Evolutionary conservation across 2,888 invertebrate genomes (phyloP), one percentile per base, ranked within the genome.

Genomic region (Erynnis tages): DNA sequence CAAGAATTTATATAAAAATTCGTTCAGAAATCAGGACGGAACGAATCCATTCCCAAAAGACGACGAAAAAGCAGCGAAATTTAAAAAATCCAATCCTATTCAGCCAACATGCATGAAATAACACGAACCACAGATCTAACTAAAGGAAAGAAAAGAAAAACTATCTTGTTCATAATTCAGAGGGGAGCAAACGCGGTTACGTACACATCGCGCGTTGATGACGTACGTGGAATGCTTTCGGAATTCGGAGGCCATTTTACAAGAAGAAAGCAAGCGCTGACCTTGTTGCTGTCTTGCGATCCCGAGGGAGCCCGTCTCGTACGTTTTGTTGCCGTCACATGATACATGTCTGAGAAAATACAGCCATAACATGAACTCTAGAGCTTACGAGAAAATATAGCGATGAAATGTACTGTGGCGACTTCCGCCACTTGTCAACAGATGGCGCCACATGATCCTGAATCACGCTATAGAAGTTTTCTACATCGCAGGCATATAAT

Each of bases 321-420:
- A 41, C 40, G 16, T 40, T 17, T 25, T 46, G 30, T 23, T 40
- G 21, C 47, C n/a, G n/a, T n/a, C 27, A 25, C 43, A 30, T 30
- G 30, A 21, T 48, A 48, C 48, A 30, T 21, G 23, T 48, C 38
- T 46, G 27, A 46, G 35, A 35, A 46, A 46, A 35, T 46, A 35
- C 35, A 46, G 32, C 45, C 10, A 45, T 11, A 8, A 21, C 14
- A 34, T 23, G 32, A 8, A 37, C n/a, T n/a, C n/a, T n/a, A n/a
- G n/a, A n/a, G n/a, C n/a, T n/a, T n/a, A n/a, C n/a, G n/a, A n/a
- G n/a, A n/a, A n/a, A n/a, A n/a, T n/a, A n/a, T n/a, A n/a, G n/a
- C n/a, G n/a, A n/a, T n/a, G n/a, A n/a, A n/a, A n/a, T n/a, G n/a
- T n/a, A n/a, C n/a, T n/a, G n/a, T n/a, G n/a, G n/a, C n/a, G n/a